A percentile compares a stretch with the other conserved stretches of the same genome.
Conservation (phyloP, 2,888 invertebrate genomes). For the Dexiosoma caninum region DNA sequence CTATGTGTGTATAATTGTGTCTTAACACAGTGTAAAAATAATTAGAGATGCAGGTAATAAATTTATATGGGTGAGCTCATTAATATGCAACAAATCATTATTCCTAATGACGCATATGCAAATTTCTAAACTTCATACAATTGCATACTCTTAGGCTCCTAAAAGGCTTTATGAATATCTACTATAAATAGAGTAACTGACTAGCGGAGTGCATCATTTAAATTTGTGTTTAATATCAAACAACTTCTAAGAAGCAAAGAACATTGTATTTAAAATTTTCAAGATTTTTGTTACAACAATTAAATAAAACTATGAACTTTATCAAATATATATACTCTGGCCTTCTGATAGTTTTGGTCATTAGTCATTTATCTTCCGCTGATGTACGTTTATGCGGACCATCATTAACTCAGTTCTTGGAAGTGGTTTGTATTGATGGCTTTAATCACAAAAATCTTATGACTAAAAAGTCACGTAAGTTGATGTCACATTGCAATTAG, state of each 20-base stretch:
- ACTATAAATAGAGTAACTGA: slow-evolving; percentile 25
- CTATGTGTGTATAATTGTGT: not conserved
- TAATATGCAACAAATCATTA: slow-evolving; percentile 44
- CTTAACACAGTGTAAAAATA: not conserved
- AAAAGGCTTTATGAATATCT: not conserved
- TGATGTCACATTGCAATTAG: not conserved
- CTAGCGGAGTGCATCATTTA: not conserved
- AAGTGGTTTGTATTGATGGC: slow-evolving; percentile 22
- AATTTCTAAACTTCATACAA: slow-evolving; percentile 1
- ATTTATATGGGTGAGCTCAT: slow-evolving; percentile 14
- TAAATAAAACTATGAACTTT: not conserved
- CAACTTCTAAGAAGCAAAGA: not conserved
- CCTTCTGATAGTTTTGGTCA: not conserved
- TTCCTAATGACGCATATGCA: slow-evolving; percentile 44
- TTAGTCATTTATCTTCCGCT: not conserved
- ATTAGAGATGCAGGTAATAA: not conserved
- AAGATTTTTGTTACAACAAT: not conserved
- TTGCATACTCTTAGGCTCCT: not conserved
- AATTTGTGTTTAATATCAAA: not conserved
- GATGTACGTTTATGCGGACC: slow-evolving; percentile 27
- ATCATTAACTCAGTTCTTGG: slow-evolving; percentile 1
- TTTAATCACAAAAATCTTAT: slow-evolving; percentile 31
- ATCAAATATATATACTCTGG: not conserved
- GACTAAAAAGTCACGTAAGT: slow-evolving; percentile 24
- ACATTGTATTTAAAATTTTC: not conserved